phyloP scores from a whole-genome alignment of 2,797 vertebrate genomes.

The Coluber constrictor region DNA sequence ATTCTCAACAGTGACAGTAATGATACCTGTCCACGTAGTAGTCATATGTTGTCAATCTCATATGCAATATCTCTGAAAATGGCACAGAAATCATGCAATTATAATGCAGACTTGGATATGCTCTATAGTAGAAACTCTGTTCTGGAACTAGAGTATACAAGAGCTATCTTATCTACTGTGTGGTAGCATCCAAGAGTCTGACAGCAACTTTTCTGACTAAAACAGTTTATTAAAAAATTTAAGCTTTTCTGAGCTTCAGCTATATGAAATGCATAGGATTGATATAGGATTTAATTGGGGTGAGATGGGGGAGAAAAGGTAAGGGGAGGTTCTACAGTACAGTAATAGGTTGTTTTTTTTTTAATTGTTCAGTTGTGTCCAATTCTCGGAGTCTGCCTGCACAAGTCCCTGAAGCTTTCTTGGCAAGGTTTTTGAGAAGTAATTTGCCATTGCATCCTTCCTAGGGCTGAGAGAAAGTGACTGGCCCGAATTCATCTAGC shows the following conservation, averaged over 20 bases:
- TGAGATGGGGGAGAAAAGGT: neutral
- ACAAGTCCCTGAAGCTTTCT: neutral
- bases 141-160: neutral
- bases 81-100: neutral
- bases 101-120: neutral
- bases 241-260: neutral
- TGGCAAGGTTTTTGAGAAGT: neutral
- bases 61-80: neutral
- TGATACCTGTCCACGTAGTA: neutral
- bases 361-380: neutral
- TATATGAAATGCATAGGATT: neutral
- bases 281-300: neutral
- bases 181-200: neutral
- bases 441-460: neutral
- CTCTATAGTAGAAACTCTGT: neutral
- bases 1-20: neutral
- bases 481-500: neutral
- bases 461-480: neutral
- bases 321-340: neutral
- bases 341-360: neutral
- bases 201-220: neutral
- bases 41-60: neutral
- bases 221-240: neutral
- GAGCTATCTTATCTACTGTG: neutral
- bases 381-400: neutral